A percentile compares a stretch with the other conserved stretches of the same genome.
Conservation (phyloP, 2,113 vertebrate genomes). For the Eira barbara region DNA sequence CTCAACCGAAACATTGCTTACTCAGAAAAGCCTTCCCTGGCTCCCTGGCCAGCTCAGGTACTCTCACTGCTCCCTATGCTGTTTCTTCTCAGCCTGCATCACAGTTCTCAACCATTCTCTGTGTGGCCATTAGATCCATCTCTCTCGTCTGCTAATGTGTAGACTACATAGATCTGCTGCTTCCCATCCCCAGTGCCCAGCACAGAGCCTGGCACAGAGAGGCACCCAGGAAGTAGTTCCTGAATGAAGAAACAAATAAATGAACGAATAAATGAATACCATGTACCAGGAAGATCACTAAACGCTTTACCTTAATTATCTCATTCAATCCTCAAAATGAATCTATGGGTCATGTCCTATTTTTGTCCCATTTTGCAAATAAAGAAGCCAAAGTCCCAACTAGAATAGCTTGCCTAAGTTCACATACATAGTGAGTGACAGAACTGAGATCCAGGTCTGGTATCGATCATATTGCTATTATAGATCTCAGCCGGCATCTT, state of each 20-base stretch:
- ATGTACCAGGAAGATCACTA: background rate
- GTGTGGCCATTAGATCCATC: background rate
- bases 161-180: background rate
- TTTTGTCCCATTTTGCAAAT: background rate
- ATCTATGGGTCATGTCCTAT: background rate
- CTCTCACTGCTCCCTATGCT: background rate
- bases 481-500: background rate
- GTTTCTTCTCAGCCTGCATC: background rate
- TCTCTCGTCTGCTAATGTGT: background rate
- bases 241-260: background rate
- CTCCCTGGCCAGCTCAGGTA: background rate
- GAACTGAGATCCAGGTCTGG: background rate
- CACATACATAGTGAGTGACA: background rate
- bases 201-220: background rate
- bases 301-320: background rate
- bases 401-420: background rate
- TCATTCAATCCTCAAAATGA: background rate
- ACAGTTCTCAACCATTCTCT: background rate
- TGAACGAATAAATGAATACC: background rate
- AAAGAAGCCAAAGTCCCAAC: background rate
- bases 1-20: background rate
- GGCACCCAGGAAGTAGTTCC: background rate
- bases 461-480: background rate
- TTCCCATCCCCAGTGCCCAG: background rate
- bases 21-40: background rate